Evolutionary conservation across 2,797 vertebrate genomes (phyloP).

Genomic region (Knipowitschia caucasica): DNA sequence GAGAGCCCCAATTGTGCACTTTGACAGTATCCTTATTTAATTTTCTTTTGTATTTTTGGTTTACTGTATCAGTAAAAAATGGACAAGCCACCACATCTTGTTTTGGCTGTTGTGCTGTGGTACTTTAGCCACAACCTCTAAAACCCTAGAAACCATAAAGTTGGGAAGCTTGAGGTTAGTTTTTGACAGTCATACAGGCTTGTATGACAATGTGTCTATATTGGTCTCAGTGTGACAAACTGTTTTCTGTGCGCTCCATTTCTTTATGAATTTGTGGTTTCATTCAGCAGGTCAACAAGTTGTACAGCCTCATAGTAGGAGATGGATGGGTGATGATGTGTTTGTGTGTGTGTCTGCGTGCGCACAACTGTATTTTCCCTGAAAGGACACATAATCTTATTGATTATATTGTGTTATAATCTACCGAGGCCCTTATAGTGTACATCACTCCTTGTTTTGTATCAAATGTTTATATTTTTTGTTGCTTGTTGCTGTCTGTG

Average conservation of each 20-base stretch:
- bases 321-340: slow-evolving; percentile 12
- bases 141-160: not conserved
- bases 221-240: slow-evolving; percentile 10
- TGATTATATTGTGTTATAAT: slow-evolving; percentile 37
- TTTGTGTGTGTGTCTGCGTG: slow-evolving; percentile 46
- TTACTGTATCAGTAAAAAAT: slow-evolving; percentile 70
- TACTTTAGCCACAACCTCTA: slow-evolving; percentile 15
- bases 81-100: slow-evolving; percentile 41
- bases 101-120: slow-evolving; percentile 37
- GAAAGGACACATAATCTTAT: slow-evolving; percentile 38
- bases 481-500: slow-evolving; percentile 35
- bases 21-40: slow-evolving; percentile 57
- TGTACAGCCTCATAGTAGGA: not conserved
- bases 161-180: not conserved
- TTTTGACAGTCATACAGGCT: slow-evolving; percentile 1
- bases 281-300: slow-evolving; percentile 22
- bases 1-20: slow-evolving; percentile 75
- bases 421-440: slow-evolving; percentile 35
- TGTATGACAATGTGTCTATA: not conserved
- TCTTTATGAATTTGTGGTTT: slow-evolving; percentile 1
- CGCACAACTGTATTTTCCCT: slow-evolving; percentile 63
- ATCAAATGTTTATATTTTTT: slow-evolving; percentile 5
- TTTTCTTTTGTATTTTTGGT: slow-evolving; percentile 13
- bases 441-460: slow-evolving; percentile 28
- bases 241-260: no score